phyloP scores from a whole-genome alignment of 2,113 vertebrate genomes.

The Heterotis niloticus region DNA sequence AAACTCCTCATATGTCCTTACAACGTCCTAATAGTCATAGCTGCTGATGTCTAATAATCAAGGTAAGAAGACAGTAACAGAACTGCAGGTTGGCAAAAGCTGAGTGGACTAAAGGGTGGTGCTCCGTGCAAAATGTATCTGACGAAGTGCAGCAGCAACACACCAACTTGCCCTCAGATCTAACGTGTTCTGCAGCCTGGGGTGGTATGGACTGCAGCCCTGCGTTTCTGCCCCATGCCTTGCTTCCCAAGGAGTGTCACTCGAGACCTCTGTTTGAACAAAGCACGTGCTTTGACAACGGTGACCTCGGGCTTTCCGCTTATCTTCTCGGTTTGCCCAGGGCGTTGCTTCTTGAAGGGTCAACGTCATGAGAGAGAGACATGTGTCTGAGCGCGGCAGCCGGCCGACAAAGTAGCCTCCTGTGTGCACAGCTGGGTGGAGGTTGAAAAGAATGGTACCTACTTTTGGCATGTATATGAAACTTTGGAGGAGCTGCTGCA shows the following conservation, averaged over 20 bases:
- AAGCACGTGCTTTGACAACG: constrained; percentile 17
- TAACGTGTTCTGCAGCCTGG: not conserved
- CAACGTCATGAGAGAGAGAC: constrained; percentile 61
- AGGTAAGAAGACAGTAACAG: not conserved
- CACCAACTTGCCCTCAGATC: too few relatives aligned
- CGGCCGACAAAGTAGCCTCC: not conserved
- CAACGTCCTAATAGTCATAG: too few relatives aligned
- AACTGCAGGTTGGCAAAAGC: not conserved
- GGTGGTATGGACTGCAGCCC: not conserved
- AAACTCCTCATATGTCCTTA: too few relatives aligned
- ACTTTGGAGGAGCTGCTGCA: not conserved
- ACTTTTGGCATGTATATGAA: not conserved
- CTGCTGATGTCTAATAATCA: too few relatives aligned
- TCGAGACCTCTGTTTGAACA: constrained; percentile 23
- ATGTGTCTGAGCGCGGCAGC: constrained; percentile 45
- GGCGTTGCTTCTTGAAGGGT: constrained; percentile 58
- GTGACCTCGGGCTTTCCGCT: constrained; percentile 46
- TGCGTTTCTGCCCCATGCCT: not conserved
- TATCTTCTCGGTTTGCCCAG: constrained; percentile 66
- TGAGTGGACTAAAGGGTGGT: too few relatives aligned
- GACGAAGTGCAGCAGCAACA: too few relatives aligned
- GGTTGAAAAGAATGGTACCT: not conserved
- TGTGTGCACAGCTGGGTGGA: not conserved
- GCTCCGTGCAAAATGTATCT: too few relatives aligned
- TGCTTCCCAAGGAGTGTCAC: not conserved